These are phyloP conservation scores for Lithosia quadra DNA, from an alignment of 2,888 invertebrate genomes.

Conservation along the genomic window DNA sequence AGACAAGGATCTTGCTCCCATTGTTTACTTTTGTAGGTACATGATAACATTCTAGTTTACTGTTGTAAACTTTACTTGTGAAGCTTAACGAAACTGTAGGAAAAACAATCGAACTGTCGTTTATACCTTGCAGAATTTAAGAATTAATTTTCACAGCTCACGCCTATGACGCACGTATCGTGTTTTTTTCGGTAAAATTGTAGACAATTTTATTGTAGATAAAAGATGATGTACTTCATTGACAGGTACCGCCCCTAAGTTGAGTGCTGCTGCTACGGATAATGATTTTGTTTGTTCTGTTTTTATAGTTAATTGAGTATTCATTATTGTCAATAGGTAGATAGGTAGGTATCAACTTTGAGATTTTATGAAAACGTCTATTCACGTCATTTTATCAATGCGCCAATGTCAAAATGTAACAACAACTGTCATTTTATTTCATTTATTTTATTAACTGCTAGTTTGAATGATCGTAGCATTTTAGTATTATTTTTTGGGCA, in stretches of 20 bases:
- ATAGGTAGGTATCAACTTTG: not conserved
- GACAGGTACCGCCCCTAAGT: not conserved
- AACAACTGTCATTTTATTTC: not conserved
- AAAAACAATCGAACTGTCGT: not conserved
- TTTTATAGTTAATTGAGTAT: constrained; percentile 2
- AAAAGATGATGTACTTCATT: too few species aligned
- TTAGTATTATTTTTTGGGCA: not conserved
- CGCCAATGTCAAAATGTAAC: not conserved
- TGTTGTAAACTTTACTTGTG: constrained; percentile 60
- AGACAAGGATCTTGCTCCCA: constrained; percentile 81
- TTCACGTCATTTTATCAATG: not conserved
- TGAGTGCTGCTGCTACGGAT: not conserved
- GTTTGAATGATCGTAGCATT: not conserved
- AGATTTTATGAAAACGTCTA: not conserved
- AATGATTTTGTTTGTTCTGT: constrained; percentile 1
- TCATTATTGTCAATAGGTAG: not conserved
- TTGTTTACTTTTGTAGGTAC: constrained; percentile 72
- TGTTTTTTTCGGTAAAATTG: not conserved
- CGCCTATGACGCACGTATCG: not conserved
- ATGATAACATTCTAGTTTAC: constrained; percentile 76
- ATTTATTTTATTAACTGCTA: not conserved
- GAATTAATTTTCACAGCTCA: not conserved
- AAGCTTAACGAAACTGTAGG: constrained; percentile 68
- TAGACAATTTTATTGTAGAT: too few species aligned
- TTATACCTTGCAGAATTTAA: not conserved